Evolutionary conservation across 2,888 invertebrate genomes (phyloP), one percentile per base, ranked within the genome.

Genomic region (Carcina quercana): DNA sequence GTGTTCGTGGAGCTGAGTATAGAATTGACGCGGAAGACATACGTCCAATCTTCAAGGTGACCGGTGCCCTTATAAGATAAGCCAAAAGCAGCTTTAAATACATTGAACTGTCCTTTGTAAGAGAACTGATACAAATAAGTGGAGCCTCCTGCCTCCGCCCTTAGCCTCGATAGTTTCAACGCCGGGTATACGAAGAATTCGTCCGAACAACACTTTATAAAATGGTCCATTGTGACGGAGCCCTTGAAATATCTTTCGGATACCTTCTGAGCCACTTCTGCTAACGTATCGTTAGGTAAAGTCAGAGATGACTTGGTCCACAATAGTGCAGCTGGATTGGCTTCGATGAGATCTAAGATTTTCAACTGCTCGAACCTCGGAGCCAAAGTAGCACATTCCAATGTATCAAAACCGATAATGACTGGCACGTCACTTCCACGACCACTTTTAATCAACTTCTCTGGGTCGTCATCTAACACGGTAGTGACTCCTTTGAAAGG

Each of bases 21-120:
- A 1, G 68, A 62, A 43, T 73, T 74, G 1, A 58, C 53, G 29
- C 56, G 59, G 41, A 88, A 87, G 6, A 87, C 47, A 40, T 86
- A 87, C 1, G 86, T 86, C 52, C 87, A 47, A 52, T 88, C 88
- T 47, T 88, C 88, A 1, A 85, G 74, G 38, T 88, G 88, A n/a
- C 80, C 86, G 3, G 85, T 86, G 5, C 88, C 88, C 1, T 65
- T 59, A 22, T 79, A 68, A 1, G 67, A 55, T 12, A 78, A 40
- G 35, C 66, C 64, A 5, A 43, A 47, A 0, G 51, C 53, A 20
- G 78, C 59, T 47, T 85, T 84, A 28, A 86, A 66, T 1, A 82
- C 59, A 15, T 85, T 86, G 35, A 73, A 49, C 5, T 75, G 66
- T 0, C 85, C 75, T 15, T 83, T 70, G 37, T 84, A 88, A 4